Percentiles rank a stretch among this genome's conserved stretches.
Evolutionary conservation across 1,140 invertebrate genomes (phyloP).

Genomic region (Micrasema minimum): DNA sequence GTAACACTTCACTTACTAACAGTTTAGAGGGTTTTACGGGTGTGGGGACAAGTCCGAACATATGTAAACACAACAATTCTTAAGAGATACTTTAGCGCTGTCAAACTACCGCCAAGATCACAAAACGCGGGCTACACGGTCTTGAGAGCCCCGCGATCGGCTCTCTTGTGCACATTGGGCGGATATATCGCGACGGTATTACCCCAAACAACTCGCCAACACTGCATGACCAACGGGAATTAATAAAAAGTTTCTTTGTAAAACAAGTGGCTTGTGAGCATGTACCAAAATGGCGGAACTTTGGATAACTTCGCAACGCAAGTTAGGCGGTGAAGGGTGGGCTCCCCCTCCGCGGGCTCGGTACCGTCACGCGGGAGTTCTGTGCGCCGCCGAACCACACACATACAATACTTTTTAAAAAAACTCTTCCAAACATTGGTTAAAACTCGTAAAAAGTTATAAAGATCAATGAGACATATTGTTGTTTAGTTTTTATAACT

Average conservation of each 20-base stretch:
- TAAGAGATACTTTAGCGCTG: slow-evolving; percentile 40
- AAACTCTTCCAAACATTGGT: neutral
- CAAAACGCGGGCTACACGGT: slow-evolving; percentile 64
- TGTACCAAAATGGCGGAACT: slow-evolving; percentile 70
- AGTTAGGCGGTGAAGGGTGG: slow-evolving; percentile 61
- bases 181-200: slow-evolving; percentile 54
- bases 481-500: slow-evolving; percentile 8
- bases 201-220: slow-evolving; percentile 68
- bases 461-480: slow-evolving; percentile 4
- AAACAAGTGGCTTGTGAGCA: slow-evolving; percentile 70
- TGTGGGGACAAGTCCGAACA: slow-evolving; percentile 3
- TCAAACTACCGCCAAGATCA: slow-evolving; percentile 47
- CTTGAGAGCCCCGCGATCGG: slow-evolving; percentile 57
- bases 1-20: slow-evolving; percentile 61
- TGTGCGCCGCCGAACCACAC: slow-evolving; percentile 4
- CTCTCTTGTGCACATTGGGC: slow-evolving; percentile 12
- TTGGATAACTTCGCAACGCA: slow-evolving; percentile 68
- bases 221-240: slow-evolving; percentile 68
- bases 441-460: slow-evolving; percentile 15
- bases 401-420: slow-evolving; percentile 4
- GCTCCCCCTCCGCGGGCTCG: slow-evolving; percentile 57
- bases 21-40: slow-evolving; percentile 53
- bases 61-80: slow-evolving; percentile 47
- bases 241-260: slow-evolving; percentile 71
- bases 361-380: slow-evolving; percentile 44